A percentile compares a stretch with the other conserved stretches of the same genome.
These are phyloP conservation scores for Lophius piscatorius DNA, from an alignment of 2,113 vertebrate species.

Conservation along the genomic window DNA sequence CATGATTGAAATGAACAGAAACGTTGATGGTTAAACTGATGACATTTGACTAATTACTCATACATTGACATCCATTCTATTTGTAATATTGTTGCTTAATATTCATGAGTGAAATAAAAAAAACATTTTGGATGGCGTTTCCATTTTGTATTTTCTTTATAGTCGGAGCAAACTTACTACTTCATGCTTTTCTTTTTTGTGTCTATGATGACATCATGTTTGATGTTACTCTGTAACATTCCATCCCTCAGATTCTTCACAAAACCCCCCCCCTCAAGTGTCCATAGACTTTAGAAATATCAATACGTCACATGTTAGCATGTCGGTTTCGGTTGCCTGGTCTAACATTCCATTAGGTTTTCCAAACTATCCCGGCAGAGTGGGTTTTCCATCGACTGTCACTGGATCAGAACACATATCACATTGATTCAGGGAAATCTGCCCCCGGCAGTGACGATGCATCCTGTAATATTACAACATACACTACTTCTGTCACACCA, in stretches of 20 bases:
- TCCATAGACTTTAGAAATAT: background rate
- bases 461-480: constrained; percentile 6
- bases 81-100: too few relatives aligned
- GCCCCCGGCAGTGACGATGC: constrained; percentile 40
- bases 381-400: constrained; percentile 54
- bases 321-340: constrained; percentile 9
- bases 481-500: background rate
- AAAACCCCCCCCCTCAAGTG: constrained; percentile 6
- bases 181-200: background rate
- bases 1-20: too few relatives aligned
- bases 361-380: constrained; percentile 40
- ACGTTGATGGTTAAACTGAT: too few relatives aligned
- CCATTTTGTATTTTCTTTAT: background rate
- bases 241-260: constrained; percentile 14
- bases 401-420: constrained; percentile 48
- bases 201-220: background rate
- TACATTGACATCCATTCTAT: too few relatives aligned
- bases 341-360: constrained; percentile 61
- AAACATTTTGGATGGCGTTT: too few relatives aligned
- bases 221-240: constrained; percentile 31
- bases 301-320: background rate
- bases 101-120: too few relatives aligned
- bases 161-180: background rate
- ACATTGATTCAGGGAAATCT: constrained; percentile 62
- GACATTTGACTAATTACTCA: too few relatives aligned